A percentile compares a stretch with the other conserved stretches of the same genome.
Evolutionary conservation across 2,888 invertebrate genomes (phyloP).

Genomic region (Lepas anatifera): DNA sequence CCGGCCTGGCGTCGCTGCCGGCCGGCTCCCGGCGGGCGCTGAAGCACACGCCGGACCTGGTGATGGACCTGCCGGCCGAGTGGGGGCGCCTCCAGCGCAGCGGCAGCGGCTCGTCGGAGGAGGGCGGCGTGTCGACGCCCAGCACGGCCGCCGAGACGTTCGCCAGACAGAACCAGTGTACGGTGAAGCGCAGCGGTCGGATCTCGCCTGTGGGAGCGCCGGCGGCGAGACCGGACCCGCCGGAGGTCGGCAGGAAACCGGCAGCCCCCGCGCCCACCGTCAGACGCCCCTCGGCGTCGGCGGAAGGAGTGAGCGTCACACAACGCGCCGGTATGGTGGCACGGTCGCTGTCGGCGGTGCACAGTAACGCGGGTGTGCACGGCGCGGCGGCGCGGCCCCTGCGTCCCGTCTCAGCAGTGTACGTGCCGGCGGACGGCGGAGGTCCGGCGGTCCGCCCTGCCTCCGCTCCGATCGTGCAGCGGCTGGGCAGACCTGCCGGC

Average conservation of each 20-base stretch:
- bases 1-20: conserved; percentile 46
- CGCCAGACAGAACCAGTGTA: conserved; percentile 2
- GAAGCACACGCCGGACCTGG: conserved; percentile 5
- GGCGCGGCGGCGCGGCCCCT: neutral
- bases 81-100: neutral
- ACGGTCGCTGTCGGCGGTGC: neutral
- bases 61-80: conserved; percentile 5
- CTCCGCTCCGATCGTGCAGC: no score
- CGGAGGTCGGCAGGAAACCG: neutral
- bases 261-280: neutral
- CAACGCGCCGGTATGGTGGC: neutral
- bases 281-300: neutral
- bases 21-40: no score
- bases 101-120: neutral
- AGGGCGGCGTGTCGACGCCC: neutral
- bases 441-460: no score
- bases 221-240: no score
- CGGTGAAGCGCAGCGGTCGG: neutral
- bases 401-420: neutral
- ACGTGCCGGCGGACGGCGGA: neutral
- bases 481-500: no score
- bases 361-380: no score
- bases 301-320: neutral
- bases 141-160: neutral
- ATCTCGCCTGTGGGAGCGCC: no score